Evolutionary conservation across 2,888 invertebrate species (phyloP).

Genomic region (Mongoloraphidia duomilia): DNA sequence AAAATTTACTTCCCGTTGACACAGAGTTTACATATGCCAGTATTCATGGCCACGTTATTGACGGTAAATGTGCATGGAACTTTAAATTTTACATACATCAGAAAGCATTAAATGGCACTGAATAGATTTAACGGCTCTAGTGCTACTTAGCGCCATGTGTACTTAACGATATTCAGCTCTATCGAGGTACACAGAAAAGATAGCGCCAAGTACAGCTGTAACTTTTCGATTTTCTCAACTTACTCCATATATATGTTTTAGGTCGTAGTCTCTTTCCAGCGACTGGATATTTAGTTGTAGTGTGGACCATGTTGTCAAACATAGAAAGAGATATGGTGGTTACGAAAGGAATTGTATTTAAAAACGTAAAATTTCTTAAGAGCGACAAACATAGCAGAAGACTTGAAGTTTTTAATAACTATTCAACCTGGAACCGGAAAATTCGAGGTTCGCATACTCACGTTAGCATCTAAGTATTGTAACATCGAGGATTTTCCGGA

Average conservation of each 20-base stretch:
- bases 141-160: too few species aligned
- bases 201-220: too few species aligned
- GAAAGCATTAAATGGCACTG: too few species aligned
- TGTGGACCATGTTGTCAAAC: conserved; percentile 39
- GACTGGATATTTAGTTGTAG: conserved; percentile 35
- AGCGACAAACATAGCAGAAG: conserved; percentile 37
- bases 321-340: conserved; percentile 23
- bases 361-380: conserved; percentile 42
- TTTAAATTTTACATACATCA: too few species aligned
- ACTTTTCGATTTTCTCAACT: too few species aligned
- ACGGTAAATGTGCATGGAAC: conserved; percentile 38
- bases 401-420: conserved; percentile 24
- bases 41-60: conserved; percentile 58
- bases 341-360: conserved; percentile 36
- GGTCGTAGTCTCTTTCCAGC: conserved; percentile 42
- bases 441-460: conserved; percentile 23
- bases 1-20: too few species aligned
- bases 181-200: too few species aligned
- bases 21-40: too few species aligned
- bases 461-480: conserved; percentile 14
- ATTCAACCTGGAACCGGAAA: conserved; percentile 28
- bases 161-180: too few species aligned
- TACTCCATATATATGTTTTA: conserved; percentile 13
- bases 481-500: too few species aligned
- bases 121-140: too few species aligned